Evolutionary conservation across 2,113 vertebrate species (phyloP).

Genomic region (Acanthochromis polyacanthus): DNA sequence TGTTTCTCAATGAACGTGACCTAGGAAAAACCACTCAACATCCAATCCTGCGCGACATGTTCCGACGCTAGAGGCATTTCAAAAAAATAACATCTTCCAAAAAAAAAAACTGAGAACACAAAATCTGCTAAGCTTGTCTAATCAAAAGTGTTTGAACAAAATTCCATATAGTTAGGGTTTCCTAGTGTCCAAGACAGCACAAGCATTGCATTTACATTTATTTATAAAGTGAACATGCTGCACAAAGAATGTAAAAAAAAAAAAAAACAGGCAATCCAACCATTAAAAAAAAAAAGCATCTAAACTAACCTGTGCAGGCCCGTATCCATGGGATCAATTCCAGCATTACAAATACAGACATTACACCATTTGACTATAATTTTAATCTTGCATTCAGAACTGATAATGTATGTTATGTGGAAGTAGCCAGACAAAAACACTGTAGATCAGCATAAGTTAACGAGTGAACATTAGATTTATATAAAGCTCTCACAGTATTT

Average conservation of each 20-base stretch:
- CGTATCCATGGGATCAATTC: constrained; percentile 46
- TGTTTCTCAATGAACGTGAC: constrained; percentile 22
- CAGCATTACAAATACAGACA: constrained; percentile 76
- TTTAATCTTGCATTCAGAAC: constrained; percentile 70
- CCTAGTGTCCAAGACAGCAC: constrained; percentile 75
- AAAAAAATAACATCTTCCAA: constrained; percentile 39
- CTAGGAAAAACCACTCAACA: constrained; percentile 27
- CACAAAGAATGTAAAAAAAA: constrained; percentile 77
- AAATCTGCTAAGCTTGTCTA: constrained; percentile 32
- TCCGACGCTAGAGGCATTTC: constrained; percentile 31
- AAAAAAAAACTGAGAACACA: constrained; percentile 33
- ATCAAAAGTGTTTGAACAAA: constrained; percentile 36
- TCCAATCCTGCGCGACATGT: constrained; percentile 35
- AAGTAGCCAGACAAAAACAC: constrained; percentile 50
- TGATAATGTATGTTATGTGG: constrained; percentile 53
- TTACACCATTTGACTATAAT: constrained; percentile 63
- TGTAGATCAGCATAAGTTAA: constrained; percentile 68
- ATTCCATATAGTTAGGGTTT: constrained; percentile 15
- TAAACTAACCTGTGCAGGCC: constrained; percentile 27
- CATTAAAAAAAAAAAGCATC: constrained; percentile 42
- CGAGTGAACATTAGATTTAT: constrained; percentile 63
- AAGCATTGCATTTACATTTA: constrained; percentile 79
- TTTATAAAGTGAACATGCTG: constrained; percentile 83
- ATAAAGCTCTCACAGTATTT: constrained; percentile 65
- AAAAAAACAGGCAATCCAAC: constrained; percentile 62